phyloP scores from a whole-genome alignment of 2,113 vertebrate species.

The Salvator merianae region DNA sequence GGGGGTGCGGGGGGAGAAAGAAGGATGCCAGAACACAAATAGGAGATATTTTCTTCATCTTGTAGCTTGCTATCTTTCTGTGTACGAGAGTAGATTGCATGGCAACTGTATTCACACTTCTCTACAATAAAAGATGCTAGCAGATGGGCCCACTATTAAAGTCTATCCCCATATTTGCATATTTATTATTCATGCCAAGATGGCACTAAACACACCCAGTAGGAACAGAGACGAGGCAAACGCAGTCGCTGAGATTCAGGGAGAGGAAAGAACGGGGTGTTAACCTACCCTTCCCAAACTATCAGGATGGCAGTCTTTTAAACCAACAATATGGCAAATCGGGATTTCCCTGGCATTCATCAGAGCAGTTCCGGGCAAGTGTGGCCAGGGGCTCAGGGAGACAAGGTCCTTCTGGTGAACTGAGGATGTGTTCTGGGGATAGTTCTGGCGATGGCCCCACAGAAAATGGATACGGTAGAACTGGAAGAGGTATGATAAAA shows the following conservation, averaged over 20 bases:
- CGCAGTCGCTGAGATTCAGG: constrained; percentile 49
- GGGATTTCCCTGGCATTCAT: constrained; percentile 49
- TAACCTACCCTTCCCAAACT: constrained; percentile 27
- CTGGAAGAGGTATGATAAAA: not conserved
- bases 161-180: constrained; percentile 69
- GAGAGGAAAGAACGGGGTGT: constrained; percentile 40
- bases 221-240: constrained; percentile 50
- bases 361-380: constrained; percentile 7
- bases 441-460: not conserved
- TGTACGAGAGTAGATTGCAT: constrained; percentile 69
- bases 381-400: not conserved
- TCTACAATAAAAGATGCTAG: constrained; percentile 68
- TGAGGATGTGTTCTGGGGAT: not conserved
- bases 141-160: constrained; percentile 77
- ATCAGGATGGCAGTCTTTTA: constrained; percentile 25
- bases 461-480: not conserved
- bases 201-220: constrained; percentile 51
- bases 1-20: rapidly evolving
- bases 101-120: constrained; percentile 79
- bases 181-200: constrained; percentile 64
- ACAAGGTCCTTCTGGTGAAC: not conserved
- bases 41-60: constrained; percentile 57
- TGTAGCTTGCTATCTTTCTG: constrained; percentile 61
- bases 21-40: constrained; percentile 29
- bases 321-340: constrained; percentile 50